Conservation (phyloP, 2,888 invertebrate genomes). For the Ptilodon capucinus region DNA sequence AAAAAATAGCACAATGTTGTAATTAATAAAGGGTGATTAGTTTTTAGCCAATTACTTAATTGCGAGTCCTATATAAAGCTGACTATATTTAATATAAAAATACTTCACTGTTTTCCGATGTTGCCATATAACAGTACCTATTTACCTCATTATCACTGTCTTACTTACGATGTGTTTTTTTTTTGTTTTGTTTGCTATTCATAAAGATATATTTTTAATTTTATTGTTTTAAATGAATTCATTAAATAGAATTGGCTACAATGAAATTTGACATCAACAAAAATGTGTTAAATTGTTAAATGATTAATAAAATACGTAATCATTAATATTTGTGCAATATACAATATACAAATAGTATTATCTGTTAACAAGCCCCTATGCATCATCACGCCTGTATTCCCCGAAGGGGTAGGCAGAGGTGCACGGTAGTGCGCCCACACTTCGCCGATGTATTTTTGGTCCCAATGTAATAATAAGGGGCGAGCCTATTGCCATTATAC, state of each 20-base stretch:
- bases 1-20: conserved; percentile 57
- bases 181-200: conserved; percentile 14
- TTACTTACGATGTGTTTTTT: conserved; percentile 35
- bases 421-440: too few relatives aligned
- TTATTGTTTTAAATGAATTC: conserved; percentile 29
- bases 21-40: conserved; percentile 34
- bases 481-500: too few relatives aligned
- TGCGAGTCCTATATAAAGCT: conserved; percentile 35
- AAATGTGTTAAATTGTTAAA: too few relatives aligned
- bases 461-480: too few relatives aligned
- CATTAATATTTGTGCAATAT: neutral
- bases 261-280: conserved; percentile 28
- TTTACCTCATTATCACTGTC: conserved; percentile 67
- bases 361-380: too few relatives aligned
- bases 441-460: too few relatives aligned
- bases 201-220: conserved; percentile 14
- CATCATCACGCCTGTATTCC: too few relatives aligned
- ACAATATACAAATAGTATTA: too few relatives aligned
- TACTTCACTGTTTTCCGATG: conserved; percentile 57
- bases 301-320: too few relatives aligned
- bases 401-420: too few relatives aligned
- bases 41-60: conserved; percentile 57
- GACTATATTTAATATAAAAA: conserved; percentile 30
- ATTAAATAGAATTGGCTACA: conserved; percentile 25
- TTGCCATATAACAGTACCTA: conserved; percentile 76